These are phyloP conservation scores for Odobenus rosmarus DNA, from an alignment of 2,113 vertebrate genomes.

Conservation along the genomic window DNA sequence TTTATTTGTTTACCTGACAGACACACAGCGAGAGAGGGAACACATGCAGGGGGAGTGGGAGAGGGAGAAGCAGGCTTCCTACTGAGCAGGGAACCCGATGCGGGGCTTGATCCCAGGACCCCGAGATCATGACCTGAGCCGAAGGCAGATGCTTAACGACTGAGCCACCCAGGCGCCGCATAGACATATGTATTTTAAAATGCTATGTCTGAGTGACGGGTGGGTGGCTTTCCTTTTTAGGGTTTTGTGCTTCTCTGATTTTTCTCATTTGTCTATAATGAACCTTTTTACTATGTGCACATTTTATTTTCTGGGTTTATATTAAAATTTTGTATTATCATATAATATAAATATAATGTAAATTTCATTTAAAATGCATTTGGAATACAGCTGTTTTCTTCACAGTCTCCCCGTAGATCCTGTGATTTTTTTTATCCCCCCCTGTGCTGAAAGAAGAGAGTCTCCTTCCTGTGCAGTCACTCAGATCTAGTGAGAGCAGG, in stretches of 20 bases:
- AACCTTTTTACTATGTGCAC: neutral
- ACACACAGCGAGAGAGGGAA: too few relatives aligned
- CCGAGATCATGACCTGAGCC: too few relatives aligned
- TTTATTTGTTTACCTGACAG: too few relatives aligned
- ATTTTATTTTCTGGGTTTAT: neutral
- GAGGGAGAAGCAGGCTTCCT: too few relatives aligned
- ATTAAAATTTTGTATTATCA: neutral
- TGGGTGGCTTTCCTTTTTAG: neutral
- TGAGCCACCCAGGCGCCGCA: too few relatives aligned
- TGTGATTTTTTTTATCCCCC: neutral
- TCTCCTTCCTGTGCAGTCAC: neutral
- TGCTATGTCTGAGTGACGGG: too few relatives aligned
- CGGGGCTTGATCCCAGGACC: too few relatives aligned
- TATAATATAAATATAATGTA: too few relatives aligned
- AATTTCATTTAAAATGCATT: neutral
- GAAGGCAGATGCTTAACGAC: too few relatives aligned
- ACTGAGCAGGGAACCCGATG: too few relatives aligned
- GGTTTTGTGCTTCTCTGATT: neutral
- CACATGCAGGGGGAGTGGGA: too few relatives aligned
- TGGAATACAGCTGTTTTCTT: neutral
- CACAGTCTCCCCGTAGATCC: neutral
- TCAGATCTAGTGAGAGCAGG: rapidly evolving
- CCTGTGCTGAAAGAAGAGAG: neutral
- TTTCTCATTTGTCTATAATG: neutral
- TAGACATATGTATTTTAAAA: neutral